Conservation (phyloP, 1,140 invertebrate genomes). For the Panagrolaimus sp. region DNA sequence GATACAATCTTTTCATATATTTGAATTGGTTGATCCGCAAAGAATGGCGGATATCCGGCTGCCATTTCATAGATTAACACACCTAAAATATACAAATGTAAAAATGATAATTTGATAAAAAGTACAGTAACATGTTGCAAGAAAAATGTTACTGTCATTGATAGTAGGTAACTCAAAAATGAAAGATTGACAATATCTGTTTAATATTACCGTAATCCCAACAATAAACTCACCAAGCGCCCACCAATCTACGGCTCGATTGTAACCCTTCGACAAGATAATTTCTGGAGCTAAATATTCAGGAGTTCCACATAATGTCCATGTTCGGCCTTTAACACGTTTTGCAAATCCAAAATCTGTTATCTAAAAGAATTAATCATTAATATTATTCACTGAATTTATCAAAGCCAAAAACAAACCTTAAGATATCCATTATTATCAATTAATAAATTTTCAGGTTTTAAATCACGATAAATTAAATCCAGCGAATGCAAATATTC, state of each 20-base stretch:
- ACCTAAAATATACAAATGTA: slow-evolving; percentile 25
- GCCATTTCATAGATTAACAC: slow-evolving; percentile 60
- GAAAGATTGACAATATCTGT: too few species aligned
- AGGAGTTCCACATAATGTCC: slow-evolving; percentile 98
- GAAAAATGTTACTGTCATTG: too few species aligned
- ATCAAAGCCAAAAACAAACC: too few species aligned
- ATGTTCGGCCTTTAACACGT: slow-evolving; percentile 94
- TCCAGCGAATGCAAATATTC: slow-evolving; percentile 99
- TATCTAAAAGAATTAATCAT: slow-evolving; percentile 63
- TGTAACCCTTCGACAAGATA: slow-evolving; percentile 75
- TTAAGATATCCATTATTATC: slow-evolving; percentile 97
- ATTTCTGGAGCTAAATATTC: slow-evolving; percentile 85
- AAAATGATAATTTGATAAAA: too few species aligned
- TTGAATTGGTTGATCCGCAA: slow-evolving; percentile 74
- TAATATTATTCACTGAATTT: too few species aligned
- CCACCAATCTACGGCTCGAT: slow-evolving; percentile 80
- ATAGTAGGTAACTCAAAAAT: too few species aligned
- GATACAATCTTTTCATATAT: slow-evolving; percentile 77
- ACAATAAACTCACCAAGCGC: slow-evolving; percentile 60
- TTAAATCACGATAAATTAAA: slow-evolving; percentile 91
- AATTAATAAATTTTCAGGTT: slow-evolving; percentile 97
- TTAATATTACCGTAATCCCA: too few species aligned
- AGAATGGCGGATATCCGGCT: slow-evolving; percentile 72
- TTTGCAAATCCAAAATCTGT: slow-evolving; percentile 99
- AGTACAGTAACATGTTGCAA: too few species aligned